These are phyloP conservation scores for Copsychus sechellarum DNA, from an alignment of 2,113 vertebrate genomes.

Conservation along the genomic window DNA sequence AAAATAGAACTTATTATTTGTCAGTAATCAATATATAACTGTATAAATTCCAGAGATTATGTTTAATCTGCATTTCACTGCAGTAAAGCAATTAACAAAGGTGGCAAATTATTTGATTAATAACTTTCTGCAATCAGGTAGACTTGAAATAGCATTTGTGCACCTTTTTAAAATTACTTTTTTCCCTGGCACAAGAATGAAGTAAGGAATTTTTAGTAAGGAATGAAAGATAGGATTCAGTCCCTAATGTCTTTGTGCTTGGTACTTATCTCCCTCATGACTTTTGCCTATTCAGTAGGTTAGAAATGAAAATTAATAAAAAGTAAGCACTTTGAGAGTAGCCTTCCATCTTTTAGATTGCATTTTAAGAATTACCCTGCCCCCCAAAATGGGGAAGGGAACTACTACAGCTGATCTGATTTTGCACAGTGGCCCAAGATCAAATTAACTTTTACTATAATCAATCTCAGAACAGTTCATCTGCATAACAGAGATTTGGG, in stretches of 20 bases:
- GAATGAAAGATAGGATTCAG: not conserved
- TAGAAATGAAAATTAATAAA: not conserved
- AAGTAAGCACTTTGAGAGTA: not conserved
- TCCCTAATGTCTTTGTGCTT: not conserved
- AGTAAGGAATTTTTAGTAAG: not conserved
- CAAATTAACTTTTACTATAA: not conserved
- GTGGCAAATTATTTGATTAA: not conserved
- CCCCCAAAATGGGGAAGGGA: fast-evolving
- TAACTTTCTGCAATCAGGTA: not conserved
- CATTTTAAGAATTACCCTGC: not conserved
- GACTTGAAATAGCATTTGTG: not conserved
- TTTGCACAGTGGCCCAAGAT: not conserved
- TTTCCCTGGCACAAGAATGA: not conserved
- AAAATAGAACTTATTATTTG: not conserved
- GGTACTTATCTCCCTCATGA: not conserved
- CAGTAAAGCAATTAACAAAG: not conserved
- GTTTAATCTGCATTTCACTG: not conserved
- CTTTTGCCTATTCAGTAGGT: not conserved
- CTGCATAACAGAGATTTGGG: not conserved
- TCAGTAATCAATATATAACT: not conserved
- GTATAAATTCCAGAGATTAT: not conserved
- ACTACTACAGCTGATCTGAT: not conserved
- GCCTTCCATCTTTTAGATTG: not conserved
- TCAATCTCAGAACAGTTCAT: not conserved
- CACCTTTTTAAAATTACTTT: not conserved